Evolutionary conservation across 2,888 invertebrate genomes (phyloP).

Genomic region (Rhogogaster chlorosoma): DNA sequence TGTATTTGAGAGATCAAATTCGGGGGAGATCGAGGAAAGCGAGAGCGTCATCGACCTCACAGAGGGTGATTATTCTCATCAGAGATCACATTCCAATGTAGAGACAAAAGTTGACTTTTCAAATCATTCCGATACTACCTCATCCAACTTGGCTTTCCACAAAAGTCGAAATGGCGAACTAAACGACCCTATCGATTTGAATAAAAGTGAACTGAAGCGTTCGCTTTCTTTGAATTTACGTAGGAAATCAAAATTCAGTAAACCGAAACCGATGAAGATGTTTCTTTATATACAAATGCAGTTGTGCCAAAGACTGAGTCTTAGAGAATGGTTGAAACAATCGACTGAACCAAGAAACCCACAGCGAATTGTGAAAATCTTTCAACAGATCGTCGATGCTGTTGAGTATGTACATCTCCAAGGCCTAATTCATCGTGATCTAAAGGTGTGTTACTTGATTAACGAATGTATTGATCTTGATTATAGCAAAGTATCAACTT

Average conservation of each 20-base stretch:
- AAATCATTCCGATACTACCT: not conserved
- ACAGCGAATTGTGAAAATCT: constrained; percentile 83
- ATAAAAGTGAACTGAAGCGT: constrained; percentile 29
- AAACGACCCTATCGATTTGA: not conserved
- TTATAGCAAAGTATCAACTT: not conserved
- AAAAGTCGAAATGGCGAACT: not conserved
- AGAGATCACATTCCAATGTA: not conserved
- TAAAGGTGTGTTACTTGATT: constrained; percentile 84
- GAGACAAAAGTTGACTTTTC: constrained; percentile 16
- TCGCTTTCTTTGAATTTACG: constrained; percentile 14
- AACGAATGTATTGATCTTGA: not conserved
- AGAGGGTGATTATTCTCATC: not conserved
- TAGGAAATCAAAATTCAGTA: constrained; percentile 8
- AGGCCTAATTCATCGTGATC: constrained; percentile 96
- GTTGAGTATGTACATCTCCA: constrained; percentile 97
- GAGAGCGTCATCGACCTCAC: constrained; percentile 47
- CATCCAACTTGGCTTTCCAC: not conserved
- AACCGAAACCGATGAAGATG: constrained; percentile 78
- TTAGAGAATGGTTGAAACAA: constrained; percentile 92
- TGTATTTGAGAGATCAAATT: constrained; percentile 76
- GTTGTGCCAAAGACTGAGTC: constrained; percentile 91
- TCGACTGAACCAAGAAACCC: constrained; percentile 68
- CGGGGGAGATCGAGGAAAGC: constrained; percentile 64
- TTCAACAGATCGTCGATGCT: constrained; percentile 95
- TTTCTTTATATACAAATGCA: constrained; percentile 99